Conservation (phyloP, 2,797 vertebrate genomes). For the Cephalopachus bancanus region DNA sequence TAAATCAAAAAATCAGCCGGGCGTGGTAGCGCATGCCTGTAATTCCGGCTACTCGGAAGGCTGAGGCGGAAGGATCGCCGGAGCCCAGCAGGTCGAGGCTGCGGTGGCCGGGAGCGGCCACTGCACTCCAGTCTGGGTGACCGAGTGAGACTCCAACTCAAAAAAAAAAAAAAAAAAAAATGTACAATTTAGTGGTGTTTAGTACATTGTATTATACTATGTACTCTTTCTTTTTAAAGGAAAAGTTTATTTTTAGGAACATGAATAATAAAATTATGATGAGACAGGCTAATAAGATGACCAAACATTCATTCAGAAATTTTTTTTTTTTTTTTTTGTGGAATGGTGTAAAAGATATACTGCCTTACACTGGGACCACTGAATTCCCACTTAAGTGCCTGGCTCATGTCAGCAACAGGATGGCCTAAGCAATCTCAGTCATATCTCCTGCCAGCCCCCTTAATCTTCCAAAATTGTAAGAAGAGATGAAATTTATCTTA, state of each 20-base stretch:
- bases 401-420: neutral
- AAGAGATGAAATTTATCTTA: neutral
- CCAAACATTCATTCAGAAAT: conserved; percentile 12
- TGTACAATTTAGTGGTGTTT: conserved; percentile 8
- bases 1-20: too few relatives aligned
- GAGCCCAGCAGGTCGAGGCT: too few relatives aligned
- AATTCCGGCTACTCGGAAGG: too few relatives aligned
- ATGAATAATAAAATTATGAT: neutral
- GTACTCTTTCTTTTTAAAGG: conserved; percentile 34
- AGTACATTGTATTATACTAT: neutral
- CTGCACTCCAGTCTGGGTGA: too few relatives aligned
- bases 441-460: neutral
- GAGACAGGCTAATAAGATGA: neutral
- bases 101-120: too few relatives aligned
- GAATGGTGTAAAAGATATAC: neutral
- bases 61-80: too few relatives aligned
- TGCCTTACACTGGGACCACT: neutral
- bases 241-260: conserved; percentile 4
- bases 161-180: neutral
- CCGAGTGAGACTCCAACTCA: too few relatives aligned
- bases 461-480: neutral
- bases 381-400: neutral
- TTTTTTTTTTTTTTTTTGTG: neutral
- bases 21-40: too few relatives aligned
- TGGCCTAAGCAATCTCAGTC: neutral